Conservation (phyloP, 1,140 invertebrate genomes). For the Tribolium madens region DNA sequence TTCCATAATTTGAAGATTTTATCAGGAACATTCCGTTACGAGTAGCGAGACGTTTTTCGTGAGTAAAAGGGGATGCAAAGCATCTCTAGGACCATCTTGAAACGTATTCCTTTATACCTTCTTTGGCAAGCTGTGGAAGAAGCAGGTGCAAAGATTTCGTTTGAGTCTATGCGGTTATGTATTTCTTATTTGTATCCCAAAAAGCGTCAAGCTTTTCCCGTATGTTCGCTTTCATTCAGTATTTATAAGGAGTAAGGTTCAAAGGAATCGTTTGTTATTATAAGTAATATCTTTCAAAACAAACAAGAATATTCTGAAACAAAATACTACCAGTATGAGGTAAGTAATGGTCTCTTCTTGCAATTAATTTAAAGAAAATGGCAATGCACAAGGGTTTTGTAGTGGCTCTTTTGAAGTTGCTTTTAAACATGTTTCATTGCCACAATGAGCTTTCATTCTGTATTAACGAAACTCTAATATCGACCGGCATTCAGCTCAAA, state of each 20-base stretch:
- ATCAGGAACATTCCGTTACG: conserved; percentile 9
- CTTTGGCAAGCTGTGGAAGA: conserved; percentile 29
- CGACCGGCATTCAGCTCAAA: conserved; percentile 8
- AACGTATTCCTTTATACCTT: conserved; percentile 37
- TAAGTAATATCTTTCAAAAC: conserved; percentile 32
- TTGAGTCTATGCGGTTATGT: conserved; percentile 35
- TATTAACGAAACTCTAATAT: conserved; percentile 18
- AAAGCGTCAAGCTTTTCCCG: conserved; percentile 30
- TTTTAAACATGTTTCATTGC: conserved; percentile 18
- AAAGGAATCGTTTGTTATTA: conserved; percentile 40
- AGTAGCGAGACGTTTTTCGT: conserved; percentile 1
- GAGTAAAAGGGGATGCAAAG: conserved; percentile 28
- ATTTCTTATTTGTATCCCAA: conserved; percentile 35
- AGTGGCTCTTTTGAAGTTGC: conserved; percentile 39
- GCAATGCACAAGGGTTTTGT: conserved; percentile 15
- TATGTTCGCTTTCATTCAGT: conserved; percentile 38
- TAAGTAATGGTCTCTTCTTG: conserved; percentile 15
- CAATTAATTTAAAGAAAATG: conserved; percentile 27
- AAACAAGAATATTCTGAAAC: conserved; percentile 40
- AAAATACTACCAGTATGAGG: conserved; percentile 29
- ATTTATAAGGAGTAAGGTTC: conserved; percentile 39
- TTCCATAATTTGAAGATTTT: background rate
- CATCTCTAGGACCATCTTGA: conserved; percentile 26
- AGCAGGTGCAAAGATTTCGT: conserved; percentile 38
- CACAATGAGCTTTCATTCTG: conserved; percentile 4